Conservation (phyloP, 2,888 invertebrate genomes). For the Drosophila monieri region DNA sequence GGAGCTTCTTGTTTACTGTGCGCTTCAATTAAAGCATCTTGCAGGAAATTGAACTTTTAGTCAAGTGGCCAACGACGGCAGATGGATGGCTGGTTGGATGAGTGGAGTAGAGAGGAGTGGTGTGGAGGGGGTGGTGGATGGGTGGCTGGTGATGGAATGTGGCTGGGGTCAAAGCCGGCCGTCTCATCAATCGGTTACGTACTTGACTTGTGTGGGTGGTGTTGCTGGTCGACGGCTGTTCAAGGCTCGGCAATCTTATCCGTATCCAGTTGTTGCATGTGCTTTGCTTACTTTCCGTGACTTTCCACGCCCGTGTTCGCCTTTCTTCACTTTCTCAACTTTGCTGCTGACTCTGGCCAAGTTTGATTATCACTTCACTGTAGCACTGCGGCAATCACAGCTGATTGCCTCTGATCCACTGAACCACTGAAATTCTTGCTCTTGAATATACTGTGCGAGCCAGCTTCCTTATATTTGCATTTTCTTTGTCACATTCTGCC, state of each 20-base stretch:
- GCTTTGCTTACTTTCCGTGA: conserved; percentile 14
- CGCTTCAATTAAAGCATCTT: conserved; percentile 76
- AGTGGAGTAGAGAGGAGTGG: not conserved
- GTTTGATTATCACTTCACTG: conserved; percentile 63
- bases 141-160: conserved; percentile 2
- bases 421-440: conserved; percentile 1
- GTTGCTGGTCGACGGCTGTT: conserved; percentile 19
- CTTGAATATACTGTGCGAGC: not conserved
- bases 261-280: conserved; percentile 77
- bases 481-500: not conserved
- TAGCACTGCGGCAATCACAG: conserved; percentile 28
- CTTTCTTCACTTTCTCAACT: conserved; percentile 18
- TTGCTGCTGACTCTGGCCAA: conserved; percentile 22
- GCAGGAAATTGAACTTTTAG: conserved; percentile 78
- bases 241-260: conserved; percentile 59
- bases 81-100: conserved; percentile 1
- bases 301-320: conserved; percentile 11
- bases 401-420: conserved; percentile 28
- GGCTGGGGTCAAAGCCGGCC: conserved; percentile 14
- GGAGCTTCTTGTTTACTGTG: conserved; percentile 58
- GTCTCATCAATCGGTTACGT: conserved; percentile 59
- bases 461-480: not conserved
- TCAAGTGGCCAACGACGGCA: conserved; percentile 28
- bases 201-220: conserved; percentile 54
- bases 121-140: not conserved